Evolutionary conservation across 92 coral and sea anemone species (phyloP).

Genomic region (Epizoanthus fatuus): DNA sequence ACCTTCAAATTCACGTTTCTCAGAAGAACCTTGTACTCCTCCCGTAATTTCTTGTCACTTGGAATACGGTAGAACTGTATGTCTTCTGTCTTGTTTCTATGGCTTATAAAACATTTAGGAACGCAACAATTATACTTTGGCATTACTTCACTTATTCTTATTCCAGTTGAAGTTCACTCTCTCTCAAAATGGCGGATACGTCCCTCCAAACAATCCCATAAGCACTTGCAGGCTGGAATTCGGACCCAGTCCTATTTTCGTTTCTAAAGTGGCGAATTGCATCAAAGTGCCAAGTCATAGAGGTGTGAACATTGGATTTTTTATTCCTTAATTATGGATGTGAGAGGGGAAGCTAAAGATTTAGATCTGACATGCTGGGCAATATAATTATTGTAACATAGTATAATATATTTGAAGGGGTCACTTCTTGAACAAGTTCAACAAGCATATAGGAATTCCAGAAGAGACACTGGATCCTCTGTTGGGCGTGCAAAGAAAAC

Average conservation of each 20-base stretch:
- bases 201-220: background rate
- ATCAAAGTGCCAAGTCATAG: background rate
- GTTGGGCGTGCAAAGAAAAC: too few relatives aligned
- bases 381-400: slow-evolving; percentile 5
- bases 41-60: too few relatives aligned
- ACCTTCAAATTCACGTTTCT: background rate
- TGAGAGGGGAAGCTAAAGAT: background rate
- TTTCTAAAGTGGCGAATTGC: too few relatives aligned
- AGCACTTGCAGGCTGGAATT: too few relatives aligned
- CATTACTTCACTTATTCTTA: too few relatives aligned
- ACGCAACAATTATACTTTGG: too few relatives aligned
- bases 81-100: background rate
- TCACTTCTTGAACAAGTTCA: slow-evolving; percentile 26
- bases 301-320: background rate
- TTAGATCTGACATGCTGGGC: slow-evolving; percentile 4
- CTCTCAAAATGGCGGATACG: background rate
- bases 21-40: too few relatives aligned
- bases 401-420: slow-evolving; percentile 24
- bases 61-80: slow-evolving; percentile 3
- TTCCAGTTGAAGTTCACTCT: too few relatives aligned
- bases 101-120: too few relatives aligned
- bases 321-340: background rate
- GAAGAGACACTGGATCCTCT: too few relatives aligned
- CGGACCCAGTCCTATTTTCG: too few relatives aligned
- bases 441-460: background rate